phyloP scores from a whole-genome alignment of 1,140 invertebrate species.

The Bombus ignitus region DNA sequence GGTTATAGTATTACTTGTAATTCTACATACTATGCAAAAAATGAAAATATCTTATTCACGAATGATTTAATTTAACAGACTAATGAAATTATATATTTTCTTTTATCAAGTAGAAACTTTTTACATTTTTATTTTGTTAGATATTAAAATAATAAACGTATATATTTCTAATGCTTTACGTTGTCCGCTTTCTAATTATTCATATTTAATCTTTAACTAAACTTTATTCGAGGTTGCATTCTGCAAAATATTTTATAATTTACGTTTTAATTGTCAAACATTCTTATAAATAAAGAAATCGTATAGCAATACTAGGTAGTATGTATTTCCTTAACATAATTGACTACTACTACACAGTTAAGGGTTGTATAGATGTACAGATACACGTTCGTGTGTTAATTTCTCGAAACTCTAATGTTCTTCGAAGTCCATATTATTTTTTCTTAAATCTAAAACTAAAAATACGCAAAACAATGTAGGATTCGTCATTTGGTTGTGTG shows the following conservation, averaged over 20 bases:
- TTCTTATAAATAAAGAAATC: conserved; percentile 24
- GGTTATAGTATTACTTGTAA: conserved; percentile 36
- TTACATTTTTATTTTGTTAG: conserved; percentile 44
- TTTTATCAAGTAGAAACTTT: conserved; percentile 52
- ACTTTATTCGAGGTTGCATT: conserved; percentile 9
- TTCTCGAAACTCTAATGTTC: conserved; percentile 8
- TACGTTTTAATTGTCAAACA: conserved; percentile 36
- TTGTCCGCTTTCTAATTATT: conserved; percentile 27
- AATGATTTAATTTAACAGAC: conserved; percentile 34
- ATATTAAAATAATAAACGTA: conserved; percentile 34
- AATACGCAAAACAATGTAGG: not conserved
- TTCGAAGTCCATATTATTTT: conserved; percentile 24
- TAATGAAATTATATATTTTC: conserved; percentile 24
- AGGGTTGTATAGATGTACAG: conserved; percentile 65
- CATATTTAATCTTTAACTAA: conserved; percentile 40
- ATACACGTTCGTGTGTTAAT: conserved; percentile 23
- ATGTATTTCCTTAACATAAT: conserved; percentile 50
- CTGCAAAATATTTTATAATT: conserved; percentile 19
- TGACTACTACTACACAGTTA: conserved; percentile 48
- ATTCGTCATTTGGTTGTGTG: conserved; percentile 62
- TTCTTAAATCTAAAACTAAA: not conserved
- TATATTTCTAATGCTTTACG: conserved; percentile 31
- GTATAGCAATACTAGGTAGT: conserved; percentile 54
- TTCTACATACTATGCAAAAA: not conserved
- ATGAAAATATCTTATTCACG: conserved; percentile 7